These are phyloP conservation scores for Iguana delicatissima DNA, from an alignment of 2,797 vertebrate genomes.

Conservation along the genomic window DNA sequence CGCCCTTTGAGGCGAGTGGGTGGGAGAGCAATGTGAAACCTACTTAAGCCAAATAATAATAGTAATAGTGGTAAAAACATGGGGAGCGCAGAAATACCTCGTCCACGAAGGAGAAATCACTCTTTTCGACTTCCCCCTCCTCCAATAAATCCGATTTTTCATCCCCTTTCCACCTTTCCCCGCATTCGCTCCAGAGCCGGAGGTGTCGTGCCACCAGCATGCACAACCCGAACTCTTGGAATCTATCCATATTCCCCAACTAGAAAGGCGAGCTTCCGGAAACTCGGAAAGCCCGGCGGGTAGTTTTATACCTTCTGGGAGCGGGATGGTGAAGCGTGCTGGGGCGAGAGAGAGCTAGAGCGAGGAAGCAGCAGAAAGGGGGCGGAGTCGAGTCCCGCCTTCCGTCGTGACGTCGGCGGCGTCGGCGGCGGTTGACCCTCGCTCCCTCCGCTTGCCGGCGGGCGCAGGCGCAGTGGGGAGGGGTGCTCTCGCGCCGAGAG, in stretches of 20 bases:
- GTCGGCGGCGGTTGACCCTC: background rate
- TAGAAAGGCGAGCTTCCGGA: fast-evolving
- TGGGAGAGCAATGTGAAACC: background rate
- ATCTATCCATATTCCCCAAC: fast-evolving
- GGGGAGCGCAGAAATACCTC: no score
- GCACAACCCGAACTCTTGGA: no score
- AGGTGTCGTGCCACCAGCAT: background rate
- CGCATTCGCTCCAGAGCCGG: background rate
- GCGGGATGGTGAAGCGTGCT: slow-evolving; percentile 49
- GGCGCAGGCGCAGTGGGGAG: background rate
- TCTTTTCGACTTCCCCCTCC: no score
- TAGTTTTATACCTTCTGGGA: background rate
- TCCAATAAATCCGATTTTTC: no score
- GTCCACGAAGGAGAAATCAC: no score
- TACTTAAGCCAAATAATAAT: no score
- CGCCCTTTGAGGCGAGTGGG: fast-evolving
- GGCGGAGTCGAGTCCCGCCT: no score
- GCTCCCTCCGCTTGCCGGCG: background rate
- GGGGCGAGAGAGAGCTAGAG: background rate
- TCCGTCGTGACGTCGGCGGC: no score
- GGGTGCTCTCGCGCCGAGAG: no score
- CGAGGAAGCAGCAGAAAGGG: no score
- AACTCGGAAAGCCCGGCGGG: background rate
- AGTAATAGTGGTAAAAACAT: no score
- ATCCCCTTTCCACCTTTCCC: background rate